A percentile compares a stretch with the other conserved stretches of the same genome.
Evolutionary conservation across 2,797 vertebrate genomes (phyloP).

Genomic region (Galaxias olidus): DNA sequence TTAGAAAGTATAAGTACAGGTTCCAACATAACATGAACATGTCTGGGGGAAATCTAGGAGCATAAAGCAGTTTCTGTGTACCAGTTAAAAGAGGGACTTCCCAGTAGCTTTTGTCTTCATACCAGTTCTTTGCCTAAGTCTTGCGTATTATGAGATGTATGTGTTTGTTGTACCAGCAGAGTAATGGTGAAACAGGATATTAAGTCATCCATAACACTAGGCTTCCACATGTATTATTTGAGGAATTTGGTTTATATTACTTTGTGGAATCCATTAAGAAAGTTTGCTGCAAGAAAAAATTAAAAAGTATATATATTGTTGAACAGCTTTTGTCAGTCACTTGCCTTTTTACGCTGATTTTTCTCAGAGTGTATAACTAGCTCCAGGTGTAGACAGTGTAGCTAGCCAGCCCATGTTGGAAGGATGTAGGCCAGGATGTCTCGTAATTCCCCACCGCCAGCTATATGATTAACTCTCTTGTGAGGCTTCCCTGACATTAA

Average conservation of each 20-base stretch:
- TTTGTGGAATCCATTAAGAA: slow-evolving; percentile 50
- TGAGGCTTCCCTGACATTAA: slow-evolving; percentile 35
- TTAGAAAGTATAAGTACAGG: too few species aligned
- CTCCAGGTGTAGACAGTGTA: not conserved
- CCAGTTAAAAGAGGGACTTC: too few species aligned
- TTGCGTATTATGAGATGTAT: too few species aligned
- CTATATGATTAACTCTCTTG: slow-evolving; percentile 30
- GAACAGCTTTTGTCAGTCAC: slow-evolving; percentile 32
- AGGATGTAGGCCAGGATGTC: slow-evolving; percentile 27
- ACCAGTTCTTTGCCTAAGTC: too few species aligned
- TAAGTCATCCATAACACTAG: slow-evolving; percentile 53
- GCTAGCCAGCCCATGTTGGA: slow-evolving; percentile 39
- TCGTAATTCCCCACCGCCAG: slow-evolving; percentile 3
- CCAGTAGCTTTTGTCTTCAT: too few species aligned
- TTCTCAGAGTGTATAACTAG: too few species aligned
- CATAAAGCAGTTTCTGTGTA: too few species aligned
- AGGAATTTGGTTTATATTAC: slow-evolving; percentile 46
- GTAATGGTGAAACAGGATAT: slow-evolving; percentile 18
- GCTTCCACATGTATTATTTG: slow-evolving; percentile 54
- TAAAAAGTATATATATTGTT: slow-evolving; percentile 58
- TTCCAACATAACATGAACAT: too few species aligned
- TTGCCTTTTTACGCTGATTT: not conserved
- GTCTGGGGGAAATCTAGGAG: too few species aligned
- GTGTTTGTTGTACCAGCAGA: too few species aligned
- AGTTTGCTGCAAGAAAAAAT: slow-evolving; percentile 63